These are phyloP conservation scores for Criorhina ranunculi DNA, from an alignment of 2,888 invertebrate genomes.

Conservation along the genomic window DNA sequence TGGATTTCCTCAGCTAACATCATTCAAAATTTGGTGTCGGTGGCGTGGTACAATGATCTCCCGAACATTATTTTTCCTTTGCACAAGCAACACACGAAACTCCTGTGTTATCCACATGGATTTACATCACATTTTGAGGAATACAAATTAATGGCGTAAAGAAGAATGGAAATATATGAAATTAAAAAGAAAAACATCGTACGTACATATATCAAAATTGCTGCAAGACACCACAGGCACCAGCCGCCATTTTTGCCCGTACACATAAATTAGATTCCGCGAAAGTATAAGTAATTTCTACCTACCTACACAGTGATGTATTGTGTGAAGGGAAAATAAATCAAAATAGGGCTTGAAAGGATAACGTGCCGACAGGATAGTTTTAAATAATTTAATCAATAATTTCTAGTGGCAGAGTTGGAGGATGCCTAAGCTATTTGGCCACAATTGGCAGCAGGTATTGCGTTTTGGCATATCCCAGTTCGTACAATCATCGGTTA, in stretches of 20 bases:
- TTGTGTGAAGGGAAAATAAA: slow-evolving; percentile 50
- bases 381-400: slow-evolving; percentile 70
- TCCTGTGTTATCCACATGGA: slow-evolving; percentile 55
- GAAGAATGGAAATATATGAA: slow-evolving; percentile 52
- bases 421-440: slow-evolving; percentile 33
- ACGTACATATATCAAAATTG: slow-evolving; percentile 27
- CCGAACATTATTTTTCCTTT: slow-evolving; percentile 23
- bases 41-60: slow-evolving; percentile 44
- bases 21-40: slow-evolving; percentile 63
- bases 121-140: slow-evolving; percentile 55
- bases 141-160: slow-evolving; percentile 66
- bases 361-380: slow-evolving; percentile 61
- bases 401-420: slow-evolving; percentile 32
- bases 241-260: slow-evolving; percentile 30
- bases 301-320: not conserved
- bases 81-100: slow-evolving; percentile 25
- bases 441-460: slow-evolving; percentile 70
- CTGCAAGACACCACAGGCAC: slow-evolving; percentile 15
- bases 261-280: slow-evolving; percentile 51
- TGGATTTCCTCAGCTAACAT: slow-evolving; percentile 41
- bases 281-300: slow-evolving; percentile 35
- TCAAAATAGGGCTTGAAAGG: slow-evolving; percentile 59
- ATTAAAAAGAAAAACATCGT: slow-evolving; percentile 28
- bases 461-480: slow-evolving; percentile 44
- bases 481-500: slow-evolving; percentile 48